Conservation (phyloP, 2,797 vertebrate genomes). For the Pangasius macronema region DNA sequence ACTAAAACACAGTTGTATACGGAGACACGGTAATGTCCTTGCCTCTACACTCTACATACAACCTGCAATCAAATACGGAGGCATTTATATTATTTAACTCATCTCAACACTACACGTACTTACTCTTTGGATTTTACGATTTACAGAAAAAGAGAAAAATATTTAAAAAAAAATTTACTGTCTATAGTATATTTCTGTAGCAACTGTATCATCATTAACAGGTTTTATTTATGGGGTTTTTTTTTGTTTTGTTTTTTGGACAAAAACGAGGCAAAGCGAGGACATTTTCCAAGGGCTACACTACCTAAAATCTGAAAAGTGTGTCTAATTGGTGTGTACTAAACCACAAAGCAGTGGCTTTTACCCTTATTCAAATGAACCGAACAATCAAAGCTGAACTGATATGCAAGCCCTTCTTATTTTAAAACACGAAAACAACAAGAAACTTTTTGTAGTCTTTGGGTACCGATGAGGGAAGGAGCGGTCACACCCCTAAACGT, state of each 20-base stretch:
- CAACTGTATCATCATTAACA: slow-evolving; percentile 54
- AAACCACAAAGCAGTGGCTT: slow-evolving; percentile 58
- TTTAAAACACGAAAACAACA: background rate
- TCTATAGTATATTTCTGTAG: slow-evolving; percentile 51
- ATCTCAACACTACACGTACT: slow-evolving; percentile 58
- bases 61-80: slow-evolving; percentile 66
- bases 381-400: slow-evolving; percentile 72
- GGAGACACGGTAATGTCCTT: slow-evolving; percentile 60
- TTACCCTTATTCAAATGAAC: slow-evolving; percentile 51
- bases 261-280: slow-evolving; percentile 62
- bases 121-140: slow-evolving; percentile 20
- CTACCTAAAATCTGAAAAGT: slow-evolving; percentile 63
- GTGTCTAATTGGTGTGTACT: slow-evolving; percentile 62
- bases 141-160: slow-evolving; percentile 31
- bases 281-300: slow-evolving; percentile 79
- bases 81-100: slow-evolving; percentile 73
- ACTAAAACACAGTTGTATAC: slow-evolving; percentile 60
- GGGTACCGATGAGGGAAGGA: background rate
- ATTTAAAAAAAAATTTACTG: slow-evolving; percentile 57
- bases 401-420: slow-evolving; percentile 74
- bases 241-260: slow-evolving; percentile 30
- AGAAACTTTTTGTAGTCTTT: slow-evolving; percentile 38
- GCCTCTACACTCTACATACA: slow-evolving; percentile 40
- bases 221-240: slow-evolving; percentile 17
- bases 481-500: background rate